Evolutionary conservation across 2,888 invertebrate genomes (phyloP).

Genomic region (Erannis defoliaria): DNA sequence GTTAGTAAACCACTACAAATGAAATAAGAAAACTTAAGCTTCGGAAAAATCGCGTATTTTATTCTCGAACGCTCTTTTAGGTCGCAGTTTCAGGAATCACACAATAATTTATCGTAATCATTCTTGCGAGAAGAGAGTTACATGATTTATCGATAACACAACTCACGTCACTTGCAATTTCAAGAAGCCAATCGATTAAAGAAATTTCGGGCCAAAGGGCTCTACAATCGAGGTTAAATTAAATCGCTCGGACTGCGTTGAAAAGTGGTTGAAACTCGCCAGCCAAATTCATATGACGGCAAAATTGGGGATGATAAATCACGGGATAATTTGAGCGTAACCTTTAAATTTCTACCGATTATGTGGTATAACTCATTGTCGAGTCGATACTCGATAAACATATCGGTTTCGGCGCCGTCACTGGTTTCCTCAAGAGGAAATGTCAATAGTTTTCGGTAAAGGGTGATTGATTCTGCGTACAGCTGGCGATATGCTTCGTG

Average conservation of each 20-base stretch:
- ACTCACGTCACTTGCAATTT: slow-evolving; percentile 34
- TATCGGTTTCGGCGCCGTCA: slow-evolving; percentile 47
- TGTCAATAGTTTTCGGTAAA: slow-evolving; percentile 64
- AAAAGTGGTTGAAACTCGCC: slow-evolving; percentile 27
- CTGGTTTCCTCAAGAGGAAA: slow-evolving; percentile 50
- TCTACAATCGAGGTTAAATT: slow-evolving; percentile 38
- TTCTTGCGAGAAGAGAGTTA: slow-evolving; percentile 24
- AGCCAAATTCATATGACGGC: slow-evolving; percentile 57
- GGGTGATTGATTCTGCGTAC: slow-evolving; percentile 57
- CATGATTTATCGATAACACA: slow-evolving; percentile 38
- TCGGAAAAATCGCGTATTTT: too few species aligned
- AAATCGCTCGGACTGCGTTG: slow-evolving; percentile 39
- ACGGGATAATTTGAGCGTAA: slow-evolving; percentile 65
- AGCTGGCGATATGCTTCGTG: slow-evolving; percentile 21
- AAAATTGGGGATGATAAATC: slow-evolving; percentile 73
- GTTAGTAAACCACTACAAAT: too few species aligned
- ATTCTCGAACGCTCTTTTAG: too few species aligned
- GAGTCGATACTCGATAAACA: slow-evolving; percentile 51
- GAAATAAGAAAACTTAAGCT: too few species aligned
- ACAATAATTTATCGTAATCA: slow-evolving; percentile 3
- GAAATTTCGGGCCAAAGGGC: slow-evolving; percentile 4
- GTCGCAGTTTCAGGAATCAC: slow-evolving; percentile 8
- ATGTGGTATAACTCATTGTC: slow-evolving; percentile 64
- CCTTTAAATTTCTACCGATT: slow-evolving; percentile 71
- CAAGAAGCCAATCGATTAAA: slow-evolving; percentile 35